Conservation (phyloP, 92 coral and sea anemone species). For the Porites evermanni region DNA sequence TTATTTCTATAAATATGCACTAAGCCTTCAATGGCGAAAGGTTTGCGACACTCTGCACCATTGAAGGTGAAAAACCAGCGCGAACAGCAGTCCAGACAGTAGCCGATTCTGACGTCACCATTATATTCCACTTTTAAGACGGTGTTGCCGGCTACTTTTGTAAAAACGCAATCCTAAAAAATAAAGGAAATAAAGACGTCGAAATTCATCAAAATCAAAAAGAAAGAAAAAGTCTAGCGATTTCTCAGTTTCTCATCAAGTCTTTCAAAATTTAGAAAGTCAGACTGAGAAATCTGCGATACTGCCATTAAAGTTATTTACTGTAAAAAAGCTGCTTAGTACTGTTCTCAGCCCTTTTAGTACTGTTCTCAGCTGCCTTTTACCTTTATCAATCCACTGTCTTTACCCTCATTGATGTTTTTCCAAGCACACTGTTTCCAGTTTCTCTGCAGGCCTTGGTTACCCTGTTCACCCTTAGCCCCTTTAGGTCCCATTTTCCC, state of each 20-base stretch:
- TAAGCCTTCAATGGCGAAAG: slow-evolving; percentile 54
- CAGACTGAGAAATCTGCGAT: no score
- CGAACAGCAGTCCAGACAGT: slow-evolving; percentile 34
- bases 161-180: slow-evolving; percentile 48
- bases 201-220: no score
- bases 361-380: no score
- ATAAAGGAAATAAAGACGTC: background rate
- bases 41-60: slow-evolving; percentile 44
- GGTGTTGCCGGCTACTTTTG: slow-evolving; percentile 16
- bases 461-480: background rate
- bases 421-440: slow-evolving; percentile 29
- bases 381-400: slow-evolving; percentile 18
- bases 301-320: no score
- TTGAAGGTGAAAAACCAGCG: slow-evolving; percentile 73
- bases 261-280: no score
- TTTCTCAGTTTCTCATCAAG: no score
- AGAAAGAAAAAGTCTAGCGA: no score
- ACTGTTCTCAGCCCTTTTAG: background rate
- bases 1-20: background rate
- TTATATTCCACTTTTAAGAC: slow-evolving; percentile 61
- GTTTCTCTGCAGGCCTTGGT: slow-evolving; percentile 6
- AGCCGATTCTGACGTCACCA: slow-evolving; percentile 40
- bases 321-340: background rate
- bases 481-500: background rate
- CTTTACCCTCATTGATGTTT: slow-evolving; percentile 4